Percentiles rank a stretch among this genome's conserved stretches.
Conservation (phyloP, 2,888 invertebrate species). For the Mimumesa dahlbomi region DNA sequence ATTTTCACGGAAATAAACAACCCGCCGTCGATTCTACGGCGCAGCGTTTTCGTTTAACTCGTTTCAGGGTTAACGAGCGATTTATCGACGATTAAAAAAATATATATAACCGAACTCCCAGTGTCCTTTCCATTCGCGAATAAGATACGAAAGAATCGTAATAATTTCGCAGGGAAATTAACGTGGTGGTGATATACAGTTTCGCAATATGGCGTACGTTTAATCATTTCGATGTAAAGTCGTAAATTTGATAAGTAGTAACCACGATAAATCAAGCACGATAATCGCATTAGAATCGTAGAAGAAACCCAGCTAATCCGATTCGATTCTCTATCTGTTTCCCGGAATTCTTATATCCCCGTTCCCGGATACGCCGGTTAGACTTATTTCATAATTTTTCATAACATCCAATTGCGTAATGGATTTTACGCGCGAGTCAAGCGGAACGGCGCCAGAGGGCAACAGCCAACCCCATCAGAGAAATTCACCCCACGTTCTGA, state of each 20-base stretch:
- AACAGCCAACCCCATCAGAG: constrained; percentile 6
- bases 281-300: constrained; percentile 17
- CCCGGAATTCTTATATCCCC: no score
- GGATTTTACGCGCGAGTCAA: constrained; percentile 27
- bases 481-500: constrained; percentile 28
- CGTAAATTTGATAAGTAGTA: no score
- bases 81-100: no score
- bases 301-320: not conserved
- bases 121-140: no score
- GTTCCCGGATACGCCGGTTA: constrained; percentile 1
- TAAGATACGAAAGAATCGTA: no score
- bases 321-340: constrained; percentile 3
- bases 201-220: not conserved
- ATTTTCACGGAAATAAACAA: constrained; percentile 1
- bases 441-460: constrained; percentile 10
- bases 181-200: no score
- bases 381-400: constrained; percentile 37
- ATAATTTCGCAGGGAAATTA: no score
- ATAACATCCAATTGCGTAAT: constrained; percentile 40
- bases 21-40: no score
- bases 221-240: not conserved
- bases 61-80: no score
- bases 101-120: no score
- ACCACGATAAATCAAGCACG: constrained; percentile 18
- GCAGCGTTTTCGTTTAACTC: no score